phyloP scores from a whole-genome alignment of 30 jellyfish, hydroid and myxozoan species.

The Cassiopea xamachana region DNA sequence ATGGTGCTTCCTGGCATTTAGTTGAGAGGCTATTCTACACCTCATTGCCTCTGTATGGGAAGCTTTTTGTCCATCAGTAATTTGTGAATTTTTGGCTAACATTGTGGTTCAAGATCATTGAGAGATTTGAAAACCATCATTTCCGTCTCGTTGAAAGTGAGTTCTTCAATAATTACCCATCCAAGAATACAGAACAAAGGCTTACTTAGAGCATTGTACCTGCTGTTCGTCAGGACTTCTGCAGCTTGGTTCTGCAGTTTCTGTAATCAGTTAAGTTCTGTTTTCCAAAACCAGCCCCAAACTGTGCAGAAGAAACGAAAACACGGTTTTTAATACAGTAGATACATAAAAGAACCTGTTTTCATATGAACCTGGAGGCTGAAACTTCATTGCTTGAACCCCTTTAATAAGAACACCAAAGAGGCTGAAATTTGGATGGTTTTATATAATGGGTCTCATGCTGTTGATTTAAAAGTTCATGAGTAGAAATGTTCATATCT shows the following conservation, averaged over 20 bases:
- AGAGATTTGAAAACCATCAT: not conserved
- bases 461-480: no score
- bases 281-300: constrained; percentile 51
- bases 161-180: constrained; percentile 3
- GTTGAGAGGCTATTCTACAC: not conserved
- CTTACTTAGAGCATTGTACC: constrained; percentile 46
- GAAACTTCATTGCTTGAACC: no score
- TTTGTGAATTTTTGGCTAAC: not conserved
- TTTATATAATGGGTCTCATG: no score
- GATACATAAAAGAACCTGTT: no score
- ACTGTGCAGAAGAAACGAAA: constrained; percentile 53
- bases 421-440: no score
- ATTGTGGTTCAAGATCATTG: not conserved
- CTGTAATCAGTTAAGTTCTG: constrained; percentile 28
- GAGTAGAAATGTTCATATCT: no score
- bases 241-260: constrained; percentile 61
- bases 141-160: not conserved
- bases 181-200: constrained; percentile 38
- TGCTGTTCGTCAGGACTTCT: constrained; percentile 19
- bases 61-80: not conserved
- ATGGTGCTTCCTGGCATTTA: not conserved
- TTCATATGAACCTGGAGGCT: no score
- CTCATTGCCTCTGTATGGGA: not conserved
- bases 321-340: not conserved
- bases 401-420: no score